Base-by-base conservation (phyloP, 2,888 invertebrate genomes). In the Helicoverpa assulta region DNA sequence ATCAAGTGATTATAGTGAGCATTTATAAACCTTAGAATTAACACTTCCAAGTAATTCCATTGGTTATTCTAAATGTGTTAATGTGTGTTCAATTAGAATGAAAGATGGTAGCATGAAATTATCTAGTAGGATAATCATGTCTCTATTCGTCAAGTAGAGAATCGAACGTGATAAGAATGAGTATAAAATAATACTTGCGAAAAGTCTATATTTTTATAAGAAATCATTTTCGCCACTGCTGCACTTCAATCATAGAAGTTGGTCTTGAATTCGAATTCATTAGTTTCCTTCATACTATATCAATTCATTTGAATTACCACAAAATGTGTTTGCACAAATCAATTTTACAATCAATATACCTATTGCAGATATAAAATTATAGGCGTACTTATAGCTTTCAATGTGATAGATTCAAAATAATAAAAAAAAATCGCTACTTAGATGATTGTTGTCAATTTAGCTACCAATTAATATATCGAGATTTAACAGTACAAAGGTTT, bases 401-500 rank as follows among this genome's bases (percentile, higher is more conserved):
- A 81, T 83, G 81, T 81, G 51, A 67, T 70, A 76, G 63, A 70
- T 54, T 67, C 21, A 78, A 70, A 53, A 57, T 61, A 54, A 67
- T 61, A 54, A 67, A 65, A 54, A 67, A 65, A 47, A 43, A 54
- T 51, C 52, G 33, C 54, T 69, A 43, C 54, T 10, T 54, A 52
- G 64, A 47, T 55, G 50, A 70, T 68, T 73, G 64, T 76, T 67
- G 72, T 66, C 78, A 67, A 70, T 66, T 72, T 72, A 67, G 63
- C 54, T 62, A 58, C 55, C 33, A 64, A 58, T 67, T 37, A 66
- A 50, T 69, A 66, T 66, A 47, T 70, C 52, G 63, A 73, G 66
- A 84, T 79, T 70, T 58, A 64, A 67, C 73, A 80, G 80, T 84
- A 84, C 77, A 80, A 75, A 82, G 26, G 18, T 50, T 3, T 3